These are phyloP conservation scores for Caenorhabditis panamensis DNA, from an alignment of 2,888 invertebrate genomes.

Conservation along the genomic window DNA sequence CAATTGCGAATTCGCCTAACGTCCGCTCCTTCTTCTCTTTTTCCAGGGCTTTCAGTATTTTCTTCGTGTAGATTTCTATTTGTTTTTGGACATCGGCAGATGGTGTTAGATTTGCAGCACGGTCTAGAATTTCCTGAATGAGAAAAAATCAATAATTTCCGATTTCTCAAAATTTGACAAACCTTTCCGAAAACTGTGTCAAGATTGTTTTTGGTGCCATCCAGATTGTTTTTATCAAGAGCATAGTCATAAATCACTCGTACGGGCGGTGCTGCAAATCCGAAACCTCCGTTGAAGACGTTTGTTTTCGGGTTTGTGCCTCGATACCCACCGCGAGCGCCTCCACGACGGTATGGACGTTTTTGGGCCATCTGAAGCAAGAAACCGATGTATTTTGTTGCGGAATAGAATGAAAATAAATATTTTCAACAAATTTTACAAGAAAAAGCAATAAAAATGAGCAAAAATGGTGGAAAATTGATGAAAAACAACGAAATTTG, in stretches of 20 bases:
- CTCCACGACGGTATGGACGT: neutral
- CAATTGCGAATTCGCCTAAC: slow-evolving; percentile 19
- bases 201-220: slow-evolving; percentile 10
- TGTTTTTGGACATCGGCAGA: neutral
- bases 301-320: too few relatives aligned
- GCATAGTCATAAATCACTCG: slow-evolving; percentile 26
- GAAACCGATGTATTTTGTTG: too few relatives aligned
- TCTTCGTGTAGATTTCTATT: slow-evolving; percentile 19
- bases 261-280: neutral
- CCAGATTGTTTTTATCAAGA: slow-evolving; percentile 13
- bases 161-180: neutral
- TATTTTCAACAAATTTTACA: neutral
- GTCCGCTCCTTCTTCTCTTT: slow-evolving; percentile 25
- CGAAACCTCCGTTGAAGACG: neutral
- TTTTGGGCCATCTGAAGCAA: neutral
- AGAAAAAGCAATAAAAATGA: neutral
- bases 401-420: too few relatives aligned
- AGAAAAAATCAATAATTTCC: neutral
- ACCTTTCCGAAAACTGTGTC: slow-evolving; percentile 27
- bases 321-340: neutral
- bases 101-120: slow-evolving; percentile 37
- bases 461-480: neutral
- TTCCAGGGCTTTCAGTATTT: slow-evolving; percentile 34
- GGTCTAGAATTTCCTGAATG: slow-evolving; percentile 44
- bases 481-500: neutral